Conservation (phyloP, 2,888 invertebrate genomes). For the Nymphalis polychloros region DNA sequence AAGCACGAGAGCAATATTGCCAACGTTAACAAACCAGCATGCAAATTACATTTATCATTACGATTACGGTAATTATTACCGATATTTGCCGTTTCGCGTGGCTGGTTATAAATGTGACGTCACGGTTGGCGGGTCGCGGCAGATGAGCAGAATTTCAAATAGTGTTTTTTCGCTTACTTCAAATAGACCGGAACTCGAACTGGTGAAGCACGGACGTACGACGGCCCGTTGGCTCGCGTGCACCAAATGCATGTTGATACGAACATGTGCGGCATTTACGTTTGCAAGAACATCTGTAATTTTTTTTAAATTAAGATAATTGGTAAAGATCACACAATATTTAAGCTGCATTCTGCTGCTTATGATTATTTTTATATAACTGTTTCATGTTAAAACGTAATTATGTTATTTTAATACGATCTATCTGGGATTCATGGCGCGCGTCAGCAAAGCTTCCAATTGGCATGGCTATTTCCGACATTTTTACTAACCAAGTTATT, state of each 20-base stretch:
- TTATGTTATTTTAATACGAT: no score
- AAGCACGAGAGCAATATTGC: slow-evolving; percentile 13
- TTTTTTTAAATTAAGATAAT: not conserved
- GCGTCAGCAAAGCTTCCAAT: no score
- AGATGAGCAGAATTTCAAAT: slow-evolving; percentile 45
- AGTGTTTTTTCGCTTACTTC: slow-evolving; percentile 39
- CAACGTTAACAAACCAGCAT: slow-evolving; percentile 24
- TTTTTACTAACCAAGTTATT: no score
- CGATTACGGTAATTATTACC: slow-evolving; percentile 43
- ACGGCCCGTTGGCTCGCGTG: slow-evolving; percentile 34
- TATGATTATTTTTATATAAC: no score
- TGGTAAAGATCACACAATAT: not conserved
- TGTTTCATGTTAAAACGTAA: no score
- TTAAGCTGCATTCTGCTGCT: no score
- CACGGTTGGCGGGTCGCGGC: slow-evolving; percentile 27
- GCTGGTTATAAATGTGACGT: slow-evolving; percentile 24
- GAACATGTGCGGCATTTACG: slow-evolving; percentile 4
- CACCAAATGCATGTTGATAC: slow-evolving; percentile 17
- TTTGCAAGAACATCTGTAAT: not conserved
- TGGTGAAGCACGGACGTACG: slow-evolving; percentile 41
- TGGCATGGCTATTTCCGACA: no score
- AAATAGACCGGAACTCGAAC: slow-evolving; percentile 51
- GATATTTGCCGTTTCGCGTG: slow-evolving; percentile 38
- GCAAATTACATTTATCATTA: slow-evolving; percentile 28
- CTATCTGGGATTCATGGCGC: no score